Conservation (phyloP, 1,140 invertebrate genomes). For the Formica selysi region DNA sequence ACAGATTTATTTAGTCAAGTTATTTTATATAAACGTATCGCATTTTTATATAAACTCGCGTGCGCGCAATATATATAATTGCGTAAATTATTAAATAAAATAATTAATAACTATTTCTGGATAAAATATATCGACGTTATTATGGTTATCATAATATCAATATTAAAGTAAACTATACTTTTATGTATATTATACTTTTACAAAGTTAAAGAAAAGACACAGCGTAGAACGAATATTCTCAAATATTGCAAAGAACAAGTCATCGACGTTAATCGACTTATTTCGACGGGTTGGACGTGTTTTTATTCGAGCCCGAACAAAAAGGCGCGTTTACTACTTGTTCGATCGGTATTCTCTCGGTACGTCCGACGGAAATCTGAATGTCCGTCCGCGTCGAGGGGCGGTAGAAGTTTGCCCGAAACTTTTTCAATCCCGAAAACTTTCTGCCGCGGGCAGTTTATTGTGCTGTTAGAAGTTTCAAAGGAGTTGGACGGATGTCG, state of each 20-base stretch:
- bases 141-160: neutral
- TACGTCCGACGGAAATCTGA: slow-evolving; percentile 80
- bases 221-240: neutral
- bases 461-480: slow-evolving; percentile 80
- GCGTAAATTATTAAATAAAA: neutral
- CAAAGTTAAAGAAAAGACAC: neutral
- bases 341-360: slow-evolving; percentile 69
- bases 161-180: neutral
- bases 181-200: neutral
- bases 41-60: neutral
- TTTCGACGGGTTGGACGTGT: slow-evolving; percentile 22
- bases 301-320: slow-evolving; percentile 35
- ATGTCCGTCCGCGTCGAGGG: slow-evolving; percentile 76
- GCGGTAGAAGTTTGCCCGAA: slow-evolving; percentile 76
- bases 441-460: slow-evolving; percentile 77
- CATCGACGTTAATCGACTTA: slow-evolving; percentile 31
- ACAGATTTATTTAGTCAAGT: neutral
- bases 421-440: slow-evolving; percentile 82
- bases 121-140: neutral
- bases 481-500: slow-evolving; percentile 76
- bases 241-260: neutral
- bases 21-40: neutral
- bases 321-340: slow-evolving; percentile 66
- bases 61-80: neutral
- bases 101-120: neutral